A percentile compares a stretch with the other conserved stretches of the same genome.
These are phyloP conservation scores for Myripristis jacobus DNA, from an alignment of 2,797 vertebrate species.

Conservation along the genomic window DNA sequence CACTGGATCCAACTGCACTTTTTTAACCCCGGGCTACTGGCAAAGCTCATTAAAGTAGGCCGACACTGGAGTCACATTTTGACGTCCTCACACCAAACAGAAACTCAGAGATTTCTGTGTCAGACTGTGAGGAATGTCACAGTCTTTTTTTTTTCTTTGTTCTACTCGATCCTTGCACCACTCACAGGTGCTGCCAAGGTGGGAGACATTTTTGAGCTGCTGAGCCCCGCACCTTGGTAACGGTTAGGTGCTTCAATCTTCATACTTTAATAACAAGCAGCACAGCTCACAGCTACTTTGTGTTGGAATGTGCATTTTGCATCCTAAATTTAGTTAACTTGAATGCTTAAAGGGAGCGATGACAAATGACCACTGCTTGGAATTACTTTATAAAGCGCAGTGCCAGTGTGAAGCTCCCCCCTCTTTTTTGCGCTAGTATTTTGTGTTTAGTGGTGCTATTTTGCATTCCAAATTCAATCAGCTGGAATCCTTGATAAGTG, in stretches of 20 bases:
- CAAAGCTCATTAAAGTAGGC: constrained; percentile 71
- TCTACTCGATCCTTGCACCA: constrained; percentile 20
- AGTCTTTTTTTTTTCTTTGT: not conserved
- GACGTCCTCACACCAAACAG: constrained; percentile 42
- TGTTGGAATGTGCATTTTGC: not conserved
- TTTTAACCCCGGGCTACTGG: constrained; percentile 53
- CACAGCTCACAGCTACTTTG: not conserved
- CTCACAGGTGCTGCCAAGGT: constrained; percentile 9
- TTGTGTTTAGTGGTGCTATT: too few species aligned
- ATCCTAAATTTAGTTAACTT: not conserved
- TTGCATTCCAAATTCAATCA: too few species aligned
- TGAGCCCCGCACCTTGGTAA: too few species aligned
- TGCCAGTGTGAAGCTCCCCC: too few species aligned
- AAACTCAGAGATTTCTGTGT: constrained; percentile 37
- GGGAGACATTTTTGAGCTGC: constrained; percentile 13
- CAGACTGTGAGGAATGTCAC: constrained; percentile 32
- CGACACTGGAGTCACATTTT: constrained; percentile 56
- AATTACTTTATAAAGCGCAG: too few species aligned
- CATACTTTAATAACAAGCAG: constrained; percentile 5
- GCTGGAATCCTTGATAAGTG: too few species aligned
- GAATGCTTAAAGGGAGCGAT: not conserved
- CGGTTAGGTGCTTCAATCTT: not conserved
- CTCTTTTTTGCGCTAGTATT: too few species aligned
- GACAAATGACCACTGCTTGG: not conserved
- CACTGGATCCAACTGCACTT: constrained; percentile 57